A percentile compares a stretch with the other conserved stretches of the same genome.
Conservation (phyloP, 2,888 invertebrate genomes). For the Leucozona laternaria region DNA sequence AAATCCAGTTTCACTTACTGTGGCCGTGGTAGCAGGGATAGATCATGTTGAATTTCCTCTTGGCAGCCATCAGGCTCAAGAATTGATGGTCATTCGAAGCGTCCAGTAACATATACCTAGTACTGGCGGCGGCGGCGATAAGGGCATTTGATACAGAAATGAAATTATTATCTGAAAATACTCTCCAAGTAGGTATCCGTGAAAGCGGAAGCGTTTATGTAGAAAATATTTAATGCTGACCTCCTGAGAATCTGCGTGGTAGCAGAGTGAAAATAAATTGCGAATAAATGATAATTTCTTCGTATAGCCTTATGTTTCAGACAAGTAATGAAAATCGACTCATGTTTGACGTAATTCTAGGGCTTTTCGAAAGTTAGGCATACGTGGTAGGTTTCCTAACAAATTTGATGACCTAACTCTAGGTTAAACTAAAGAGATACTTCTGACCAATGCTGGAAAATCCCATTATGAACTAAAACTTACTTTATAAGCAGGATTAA, state of each 20-base stretch:
- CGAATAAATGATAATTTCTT: background rate
- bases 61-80: background rate
- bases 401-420: too few relatives aligned
- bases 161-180: constrained; percentile 59
- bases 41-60: constrained; percentile 20
- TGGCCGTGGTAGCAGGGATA: background rate
- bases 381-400: too few relatives aligned
- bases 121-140: constrained; percentile 57
- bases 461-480: too few relatives aligned
- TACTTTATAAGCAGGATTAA: too few relatives aligned
- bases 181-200: background rate
- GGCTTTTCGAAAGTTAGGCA: too few relatives aligned
- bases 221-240: background rate
- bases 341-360: too few relatives aligned
- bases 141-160: constrained; percentile 55
- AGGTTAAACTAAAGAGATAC: too few relatives aligned
- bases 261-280: background rate
- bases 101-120: constrained; percentile 37
- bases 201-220: background rate
- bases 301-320: background rate
- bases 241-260: background rate
- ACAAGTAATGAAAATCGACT: too few relatives aligned
- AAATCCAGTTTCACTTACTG: constrained; percentile 23
- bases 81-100: constrained; percentile 49
- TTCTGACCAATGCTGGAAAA: too few relatives aligned